Evolutionary conservation across 2,888 invertebrate genomes (phyloP), one percentile per base, ranked within the genome.

Genomic region (Yponomeuta plumbellus): DNA sequence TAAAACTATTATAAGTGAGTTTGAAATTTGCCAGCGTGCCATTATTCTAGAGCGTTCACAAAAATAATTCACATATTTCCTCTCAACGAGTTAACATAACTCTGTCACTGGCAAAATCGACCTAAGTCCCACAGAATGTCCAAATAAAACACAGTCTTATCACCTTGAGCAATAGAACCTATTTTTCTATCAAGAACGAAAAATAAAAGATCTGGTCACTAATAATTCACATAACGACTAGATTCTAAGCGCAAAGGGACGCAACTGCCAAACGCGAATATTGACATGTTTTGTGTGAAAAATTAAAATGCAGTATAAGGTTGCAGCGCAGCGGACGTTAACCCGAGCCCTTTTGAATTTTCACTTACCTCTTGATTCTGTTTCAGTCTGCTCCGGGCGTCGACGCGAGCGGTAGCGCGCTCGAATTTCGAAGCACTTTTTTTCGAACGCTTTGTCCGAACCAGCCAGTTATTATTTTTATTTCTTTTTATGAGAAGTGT

Each of bases 331-430:
- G 61, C n/a, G 26, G 26, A 17, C 26, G 61, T 26, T 26, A 17
- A 23, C 26, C 26, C 61, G 5, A 26, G n/a, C 61, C 61, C 61
- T 61, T 26, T 61, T 22, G 17, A 61, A 0, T 52, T 52, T 52
- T 52, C 44, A 52, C 17, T 61, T 61, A 10, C 34, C 61, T 13
- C 23, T 61, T 23, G 26, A 23, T 61, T 23, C 26, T 8, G 26
- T 61, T 61, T 34, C 61, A 61, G 61, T 61, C 61, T 34, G 61
- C 26, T 58, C 13, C 26, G 17, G 26, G 23, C 26, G 61, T 61
- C 23, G 61, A 13, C 26, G 26, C 61, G 61, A 26, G 26, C 61
- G 61, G 61, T 23, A 20, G 59, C 23, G 59, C 23, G 11, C 22
- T 61, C 61, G 26, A 34, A 10, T 34, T 23, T 61, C 61, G 11